phyloP scores from a whole-genome alignment of 1,140 invertebrate genomes.

The Hermetia illucens region DNA sequence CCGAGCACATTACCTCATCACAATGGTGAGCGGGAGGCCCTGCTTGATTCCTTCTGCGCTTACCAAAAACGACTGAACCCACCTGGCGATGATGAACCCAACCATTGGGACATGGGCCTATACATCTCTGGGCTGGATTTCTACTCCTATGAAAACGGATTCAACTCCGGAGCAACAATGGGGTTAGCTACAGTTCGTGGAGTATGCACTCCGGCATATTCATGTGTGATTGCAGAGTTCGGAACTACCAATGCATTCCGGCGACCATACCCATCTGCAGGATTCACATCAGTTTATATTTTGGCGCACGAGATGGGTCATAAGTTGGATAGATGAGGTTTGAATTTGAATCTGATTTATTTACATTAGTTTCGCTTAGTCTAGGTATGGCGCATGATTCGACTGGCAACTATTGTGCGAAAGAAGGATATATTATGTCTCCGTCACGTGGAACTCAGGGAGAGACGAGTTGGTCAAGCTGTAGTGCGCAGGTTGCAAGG shows the following conservation, averaged over 20 bases:
- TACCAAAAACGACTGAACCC: conserved; percentile 51
- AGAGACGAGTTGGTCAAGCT: conserved; percentile 62
- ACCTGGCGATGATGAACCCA: conserved; percentile 42
- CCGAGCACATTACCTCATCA: conserved; percentile 36
- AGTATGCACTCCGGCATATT: conserved; percentile 52
- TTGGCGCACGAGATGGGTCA: conserved; percentile 72
- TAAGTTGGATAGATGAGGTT: conserved; percentile 41
- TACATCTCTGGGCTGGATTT: conserved; percentile 65
- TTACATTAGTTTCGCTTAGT: conserved; percentile 34
- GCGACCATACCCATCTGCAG: conserved; percentile 53
- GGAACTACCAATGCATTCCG: conserved; percentile 53
- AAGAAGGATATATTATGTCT: conserved; percentile 69
- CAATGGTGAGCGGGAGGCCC: conserved; percentile 44
- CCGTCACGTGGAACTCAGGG: conserved; percentile 57
- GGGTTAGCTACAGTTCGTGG: conserved; percentile 60
- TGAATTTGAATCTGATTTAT: too few species aligned
- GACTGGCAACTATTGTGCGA: conserved; percentile 49
- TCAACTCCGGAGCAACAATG: conserved; percentile 56
- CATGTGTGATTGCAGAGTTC: conserved; percentile 64
- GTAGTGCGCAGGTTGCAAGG: conserved; percentile 43
- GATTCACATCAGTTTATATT: conserved; percentile 65
- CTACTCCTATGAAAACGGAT: conserved; percentile 49
- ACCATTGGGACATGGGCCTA: conserved; percentile 65
- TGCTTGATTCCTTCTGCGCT: conserved; percentile 58
- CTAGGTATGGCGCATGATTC: conserved; percentile 70